Conservation (phyloP, 2,888 invertebrate species). For the Tetranychus truncatus region DNA sequence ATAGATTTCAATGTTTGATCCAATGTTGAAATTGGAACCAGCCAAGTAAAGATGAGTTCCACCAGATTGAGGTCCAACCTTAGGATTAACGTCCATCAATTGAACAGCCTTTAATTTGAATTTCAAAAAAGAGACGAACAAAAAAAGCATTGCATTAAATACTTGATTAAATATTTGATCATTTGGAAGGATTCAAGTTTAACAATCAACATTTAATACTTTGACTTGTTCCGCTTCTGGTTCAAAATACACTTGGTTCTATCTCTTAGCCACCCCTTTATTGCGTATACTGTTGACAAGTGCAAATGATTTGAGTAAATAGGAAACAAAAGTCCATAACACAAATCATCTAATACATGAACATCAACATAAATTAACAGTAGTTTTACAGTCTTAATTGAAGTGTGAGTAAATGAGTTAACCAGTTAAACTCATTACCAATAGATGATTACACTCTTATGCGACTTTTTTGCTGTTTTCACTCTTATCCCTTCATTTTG, state of each 20-base stretch:
- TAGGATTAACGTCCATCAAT: conserved; percentile 26
- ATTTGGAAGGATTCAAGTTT: no score
- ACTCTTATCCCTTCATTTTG: background rate
- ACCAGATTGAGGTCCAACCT: conserved; percentile 32
- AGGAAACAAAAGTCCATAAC: no score
- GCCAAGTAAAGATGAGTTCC: conserved; percentile 32
- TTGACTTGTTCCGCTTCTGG: no score
- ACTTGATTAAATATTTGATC: background rate
- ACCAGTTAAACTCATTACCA: background rate
- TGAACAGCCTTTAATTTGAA: conserved; percentile 1
- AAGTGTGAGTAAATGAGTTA: background rate
- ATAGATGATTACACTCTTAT: background rate
- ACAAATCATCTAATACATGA: no score
- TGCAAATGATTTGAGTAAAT: no score
- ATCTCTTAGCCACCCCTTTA: no score
- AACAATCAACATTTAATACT: no score
- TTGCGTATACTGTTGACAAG: no score
- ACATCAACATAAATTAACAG: no score
- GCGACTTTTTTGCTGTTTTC: background rate
- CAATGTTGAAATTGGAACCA: conserved; percentile 30
- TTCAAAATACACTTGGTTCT: no score
- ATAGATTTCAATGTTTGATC: conserved; percentile 20
- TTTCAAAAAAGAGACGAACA: background rate
- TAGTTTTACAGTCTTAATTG: no score
- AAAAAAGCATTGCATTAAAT: background rate